phyloP scores from a whole-genome alignment of 1,140 invertebrate species.

The Drosophila ficusphila region DNA sequence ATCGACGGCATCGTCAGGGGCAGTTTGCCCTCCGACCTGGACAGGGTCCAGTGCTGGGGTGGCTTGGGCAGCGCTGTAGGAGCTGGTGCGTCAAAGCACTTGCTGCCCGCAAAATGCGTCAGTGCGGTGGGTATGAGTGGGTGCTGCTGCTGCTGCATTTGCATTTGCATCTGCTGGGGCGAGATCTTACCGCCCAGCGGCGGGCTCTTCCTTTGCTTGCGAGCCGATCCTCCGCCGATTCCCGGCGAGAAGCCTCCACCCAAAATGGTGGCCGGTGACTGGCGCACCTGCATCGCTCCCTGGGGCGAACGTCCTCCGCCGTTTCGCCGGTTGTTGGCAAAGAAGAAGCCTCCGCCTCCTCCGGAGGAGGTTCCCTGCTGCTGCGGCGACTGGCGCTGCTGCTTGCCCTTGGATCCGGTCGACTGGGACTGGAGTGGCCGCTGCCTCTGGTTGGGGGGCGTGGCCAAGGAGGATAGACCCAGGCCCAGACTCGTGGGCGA shows the following conservation, averaged over 20 bases:
- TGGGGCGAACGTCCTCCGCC: slow-evolving; percentile 65
- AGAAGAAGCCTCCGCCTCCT: slow-evolving; percentile 65
- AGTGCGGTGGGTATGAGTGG: slow-evolving; percentile 79
- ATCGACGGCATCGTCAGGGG: slow-evolving; percentile 58
- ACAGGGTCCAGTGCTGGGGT: slow-evolving; percentile 86
- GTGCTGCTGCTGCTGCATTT: slow-evolving; percentile 37
- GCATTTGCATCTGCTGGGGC: slow-evolving; percentile 52
- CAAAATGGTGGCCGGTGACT: slow-evolving; percentile 77
- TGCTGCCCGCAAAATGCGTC: slow-evolving; percentile 87
- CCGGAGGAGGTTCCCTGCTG: slow-evolving; percentile 37
- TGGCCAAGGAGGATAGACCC: slow-evolving; percentile 32
- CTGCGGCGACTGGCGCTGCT: slow-evolving; percentile 72
- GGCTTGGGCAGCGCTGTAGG: slow-evolving; percentile 87
- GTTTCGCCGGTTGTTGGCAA: slow-evolving; percentile 57
- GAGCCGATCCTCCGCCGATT: slow-evolving; percentile 50
- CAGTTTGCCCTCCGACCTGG: slow-evolving; percentile 67
- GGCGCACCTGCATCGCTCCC: slow-evolving; percentile 44
- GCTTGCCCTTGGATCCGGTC: slow-evolving; percentile 52
- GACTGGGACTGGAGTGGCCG: slow-evolving; percentile 65
- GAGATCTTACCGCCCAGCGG: slow-evolving; percentile 71
- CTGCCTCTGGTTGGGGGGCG: slow-evolving; percentile 52
- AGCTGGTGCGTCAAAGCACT: slow-evolving; percentile 87
- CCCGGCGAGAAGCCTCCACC: slow-evolving; percentile 71
- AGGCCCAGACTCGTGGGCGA: slow-evolving; percentile 60
- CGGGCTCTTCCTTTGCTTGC: slow-evolving; percentile 73